Evolutionary conservation across 64 coral and sea anemone genomes (phyloP), one percentile per base, ranked within the genome.

Genomic region (Porites lutea): DNA sequence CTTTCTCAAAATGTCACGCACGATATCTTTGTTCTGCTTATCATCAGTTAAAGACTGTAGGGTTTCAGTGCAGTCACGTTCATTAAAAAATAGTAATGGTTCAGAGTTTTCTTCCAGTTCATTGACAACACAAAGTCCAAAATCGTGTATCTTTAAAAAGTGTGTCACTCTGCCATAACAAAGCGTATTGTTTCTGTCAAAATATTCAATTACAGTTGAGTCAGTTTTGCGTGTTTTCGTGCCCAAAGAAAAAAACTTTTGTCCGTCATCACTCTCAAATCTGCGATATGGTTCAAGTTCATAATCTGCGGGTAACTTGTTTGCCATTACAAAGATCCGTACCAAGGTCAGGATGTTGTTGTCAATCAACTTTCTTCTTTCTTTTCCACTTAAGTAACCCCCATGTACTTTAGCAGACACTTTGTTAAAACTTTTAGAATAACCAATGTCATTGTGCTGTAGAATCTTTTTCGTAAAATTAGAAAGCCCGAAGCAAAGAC

Each of bases 71-170:
- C 85, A 87, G 73, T 27, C 72, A 59, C 74, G 13, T 50, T 69
- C 69, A 27, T 59, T 59, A 89, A 50, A 80, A 71, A 90, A 69
- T 54, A 49, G 60, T 66, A 77, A 77, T 67, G 59, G 62, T 5
- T 67, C 88, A 27, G 61, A 52, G 9, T 79, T 63, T 70, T 67
- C 48, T 20, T 71, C 78, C 51, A 90, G 78, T 49, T 66, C 62
- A 80, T 90, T 76, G 52, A 75, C 78, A 90, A 90, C 76, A 80
- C 88, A 90, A 71, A 81, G 78, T 90, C 88, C 77, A 79, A 51
- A 79, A 16, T 90, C 74, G 54, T 65, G 75, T 71, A 77, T 77
- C 77, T 90, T 90, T 19, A 81, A 75, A 59, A 90, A 90, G 7
- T 70, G 79, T 52, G 62, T 90, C 46, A 90, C 67, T 90, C 63